Evolutionary conservation across 2,113 vertebrate species (phyloP).

Genomic region (Microcebus tavaratra): DNA sequence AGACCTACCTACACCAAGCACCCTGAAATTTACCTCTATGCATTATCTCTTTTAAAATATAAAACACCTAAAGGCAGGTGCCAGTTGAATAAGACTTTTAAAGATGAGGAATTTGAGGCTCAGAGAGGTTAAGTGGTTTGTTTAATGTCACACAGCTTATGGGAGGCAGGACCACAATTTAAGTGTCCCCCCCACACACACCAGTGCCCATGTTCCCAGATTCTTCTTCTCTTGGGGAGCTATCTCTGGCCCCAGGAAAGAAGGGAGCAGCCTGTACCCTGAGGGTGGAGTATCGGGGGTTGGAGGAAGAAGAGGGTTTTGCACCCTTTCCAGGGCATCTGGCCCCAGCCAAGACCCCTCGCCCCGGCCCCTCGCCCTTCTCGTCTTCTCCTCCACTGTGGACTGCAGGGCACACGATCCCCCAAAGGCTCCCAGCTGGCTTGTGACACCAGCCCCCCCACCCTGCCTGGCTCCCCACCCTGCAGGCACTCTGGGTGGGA

Average conservation of each 20-base stretch:
- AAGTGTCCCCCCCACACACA: neutral
- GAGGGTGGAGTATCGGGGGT: neutral
- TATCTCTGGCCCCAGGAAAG: neutral
- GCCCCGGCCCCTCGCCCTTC: neutral
- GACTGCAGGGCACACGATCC: neutral
- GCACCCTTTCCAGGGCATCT: neutral
- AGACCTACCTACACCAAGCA: neutral
- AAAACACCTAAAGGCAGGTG: neutral
- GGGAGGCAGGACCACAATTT: neutral
- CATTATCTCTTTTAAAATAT: neutral
- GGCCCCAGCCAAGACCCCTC: neutral
- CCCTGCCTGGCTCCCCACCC: neutral
- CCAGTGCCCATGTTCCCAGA: accelerated
- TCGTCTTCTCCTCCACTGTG: neutral
- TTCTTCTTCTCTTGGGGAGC: neutral
- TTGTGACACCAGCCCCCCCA: neutral
- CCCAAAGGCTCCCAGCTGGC: neutral
- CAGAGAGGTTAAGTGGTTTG: neutral
- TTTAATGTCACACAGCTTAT: neutral
- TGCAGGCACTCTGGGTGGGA: neutral
- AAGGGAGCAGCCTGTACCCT: neutral
- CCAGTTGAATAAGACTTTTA: neutral
- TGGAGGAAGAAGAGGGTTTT: neutral
- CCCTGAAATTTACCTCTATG: neutral
- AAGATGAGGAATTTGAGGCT: neutral